Base-by-base conservation (phyloP, 2,888 invertebrate species). In the Fissipunctia ypsillon region DNA sequence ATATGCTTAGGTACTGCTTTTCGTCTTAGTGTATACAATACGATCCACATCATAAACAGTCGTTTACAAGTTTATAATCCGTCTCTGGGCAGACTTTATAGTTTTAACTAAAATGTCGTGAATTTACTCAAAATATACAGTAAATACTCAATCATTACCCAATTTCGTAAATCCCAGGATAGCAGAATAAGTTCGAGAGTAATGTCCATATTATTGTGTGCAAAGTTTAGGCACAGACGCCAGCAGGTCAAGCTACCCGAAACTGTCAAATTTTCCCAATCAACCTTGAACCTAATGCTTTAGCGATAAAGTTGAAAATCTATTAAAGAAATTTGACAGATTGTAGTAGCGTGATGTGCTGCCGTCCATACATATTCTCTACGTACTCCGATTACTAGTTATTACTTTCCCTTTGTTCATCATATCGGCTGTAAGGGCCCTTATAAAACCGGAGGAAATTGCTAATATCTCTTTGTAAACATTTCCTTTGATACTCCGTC, bases 381-480 rank as follows among this genome's bases (percentile, higher is more conserved):
- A 38, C 43, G 43, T 66, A 80, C 25, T 59, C 22, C 43, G 31
- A 74, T 52, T 28, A 73, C 80, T 54, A 19, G 28, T 59, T 70
- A 81, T 76, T 71, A 31, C 59, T 76, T 71, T 77, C 52, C 50
- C 74, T 81, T 74, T 79, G 74, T 82, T 80, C 64, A 54, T 65
- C 10, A 52, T 73, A 83, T 76, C 56, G 69, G 61, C 54, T 69
- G 80, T 67, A 83, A 76, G 57, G 35, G 73, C 50, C 45, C 48
- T 45, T 73, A 57, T 68, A n/a, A n/a, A n/a, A 65, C 59, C 22
- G 45, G 41, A 75, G 76, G 76, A 83, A 80, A 83, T 76, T 83
- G 80, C 72, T 75, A 65, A 79, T 81, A 80, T 81, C 67, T 64
- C 79, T 81, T 78, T 78, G 70, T 71, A 66, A 69, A 74, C 48